A percentile compares a stretch with the other conserved stretches of the same genome.
phyloP scores from a whole-genome alignment of 30 jellyfish, hydroid and myxozoan genomes.

The Pelagia noctiluca region DNA sequence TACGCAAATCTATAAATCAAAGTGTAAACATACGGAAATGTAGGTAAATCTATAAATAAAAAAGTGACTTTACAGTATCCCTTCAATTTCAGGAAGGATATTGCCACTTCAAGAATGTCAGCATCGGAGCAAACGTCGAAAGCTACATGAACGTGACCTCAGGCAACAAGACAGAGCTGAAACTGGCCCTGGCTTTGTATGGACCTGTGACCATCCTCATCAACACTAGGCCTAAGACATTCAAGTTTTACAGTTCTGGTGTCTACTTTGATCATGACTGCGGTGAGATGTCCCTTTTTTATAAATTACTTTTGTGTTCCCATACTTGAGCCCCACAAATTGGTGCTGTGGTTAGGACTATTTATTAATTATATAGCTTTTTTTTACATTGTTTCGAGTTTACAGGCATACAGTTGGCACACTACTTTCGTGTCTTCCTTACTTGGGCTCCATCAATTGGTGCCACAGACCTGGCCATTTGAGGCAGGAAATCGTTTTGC shows the following conservation, averaged over 20 bases:
- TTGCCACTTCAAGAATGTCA: constrained; percentile 87
- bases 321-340: too few relatives aligned
- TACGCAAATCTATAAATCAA: too few relatives aligned
- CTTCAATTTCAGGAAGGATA: constrained; percentile 86
- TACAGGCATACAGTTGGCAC: too few relatives aligned
- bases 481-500: too few relatives aligned
- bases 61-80: neutral
- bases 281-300: too few relatives aligned
- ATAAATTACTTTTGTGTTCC: too few relatives aligned
- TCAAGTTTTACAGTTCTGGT: constrained; percentile 92
- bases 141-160: constrained; percentile 83
- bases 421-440: too few relatives aligned
- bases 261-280: constrained; percentile 83
- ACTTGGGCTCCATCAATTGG: too few relatives aligned
- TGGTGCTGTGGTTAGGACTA: neutral
- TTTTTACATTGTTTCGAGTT: neutral
- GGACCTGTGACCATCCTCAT: constrained; percentile 95
- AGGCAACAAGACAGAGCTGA: constrained; percentile 85
- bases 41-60: too few relatives aligned
- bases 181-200: constrained; percentile 87
- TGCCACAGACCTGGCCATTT: too few relatives aligned
- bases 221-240: constrained; percentile 90
- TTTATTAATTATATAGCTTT: neutral
- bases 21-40: too few relatives aligned
- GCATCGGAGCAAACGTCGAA: constrained; percentile 81